phyloP scores from a whole-genome alignment of 2,888 invertebrate genomes.

The Nomada fabriciana region DNA sequence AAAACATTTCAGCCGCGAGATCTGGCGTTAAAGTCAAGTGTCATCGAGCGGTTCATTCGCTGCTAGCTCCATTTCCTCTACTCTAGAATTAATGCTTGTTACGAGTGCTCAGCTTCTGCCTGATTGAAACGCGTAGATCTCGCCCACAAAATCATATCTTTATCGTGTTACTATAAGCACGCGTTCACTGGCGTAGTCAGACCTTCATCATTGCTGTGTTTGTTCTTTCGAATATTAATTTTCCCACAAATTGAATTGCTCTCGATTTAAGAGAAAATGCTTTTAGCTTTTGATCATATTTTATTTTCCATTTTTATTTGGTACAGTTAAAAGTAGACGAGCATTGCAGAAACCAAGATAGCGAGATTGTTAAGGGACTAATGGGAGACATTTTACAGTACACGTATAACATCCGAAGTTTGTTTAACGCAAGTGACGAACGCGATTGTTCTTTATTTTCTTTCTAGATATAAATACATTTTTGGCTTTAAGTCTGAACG shows the following conservation, averaged over 20 bases:
- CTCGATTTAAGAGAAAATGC: too few relatives aligned
- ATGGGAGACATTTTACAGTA: not conserved
- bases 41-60: constrained; percentile 33
- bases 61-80: constrained; percentile 40
- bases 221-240: too few relatives aligned
- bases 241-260: too few relatives aligned
- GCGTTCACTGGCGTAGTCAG: constrained; percentile 24
- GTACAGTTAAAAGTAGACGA: too few relatives aligned
- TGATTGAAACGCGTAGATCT: constrained; percentile 40
- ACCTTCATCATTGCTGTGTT: not conserved
- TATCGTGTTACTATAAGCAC: constrained; percentile 41
- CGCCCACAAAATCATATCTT: constrained; percentile 34
- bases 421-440: not conserved
- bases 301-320: too few relatives aligned
- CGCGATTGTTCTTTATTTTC: not conserved
- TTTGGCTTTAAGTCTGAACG: not conserved
- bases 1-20: constrained; percentile 15
- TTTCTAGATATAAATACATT: not conserved
- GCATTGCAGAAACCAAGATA: too few relatives aligned
- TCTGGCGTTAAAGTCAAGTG: constrained; percentile 24
- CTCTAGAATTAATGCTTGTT: constrained; percentile 45
- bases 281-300: too few relatives aligned
- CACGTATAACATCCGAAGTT: not conserved
- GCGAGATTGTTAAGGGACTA: not conserved
- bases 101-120: constrained; percentile 50